Evolutionary conservation across 2,113 vertebrate species (phyloP), one percentile per base, ranked within the genome.

Genomic region (Clupea harengus): DNA sequence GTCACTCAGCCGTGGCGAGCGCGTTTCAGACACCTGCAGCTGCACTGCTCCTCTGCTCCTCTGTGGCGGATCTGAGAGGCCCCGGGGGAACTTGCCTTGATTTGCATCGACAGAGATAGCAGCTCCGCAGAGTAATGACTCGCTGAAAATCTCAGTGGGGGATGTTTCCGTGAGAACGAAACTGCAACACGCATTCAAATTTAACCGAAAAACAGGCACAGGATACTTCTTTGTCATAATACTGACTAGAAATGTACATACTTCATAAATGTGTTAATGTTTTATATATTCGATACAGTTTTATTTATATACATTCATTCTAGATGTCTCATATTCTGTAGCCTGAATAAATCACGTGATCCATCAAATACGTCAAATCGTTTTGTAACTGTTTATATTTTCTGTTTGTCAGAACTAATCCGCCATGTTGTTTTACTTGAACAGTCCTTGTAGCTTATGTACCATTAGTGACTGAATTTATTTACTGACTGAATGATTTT

Each of bases 61-160:
- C 7, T 2, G 18, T 2, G 18, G 52, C 6, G 72, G 10, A 78
- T 78, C 10, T 32, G 25, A 17, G 32, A 32, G 32, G 72, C 72
- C 25, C 11, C 3, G 72, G 28, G 54, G 72, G 32, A 44, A 15
- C 72, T 39, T 78, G 72, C 10, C 72, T 78, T 32, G 28, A 78
- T 78, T 78, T 78, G 72, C 72, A 78, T 78, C 28, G 28, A 78
- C 72, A 78, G 72, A 78, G 72, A 78, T 44, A 78, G 72, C 64
- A 28, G 64, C 28, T 20, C 18, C 18, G 54, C 18, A 60, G 54
- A 60, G 54, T 2, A 78, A 28, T 78, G n/a, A 13, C 64, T 39
- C 39, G 39, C 39, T 28, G 67, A 13, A 75, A 75, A 75, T 75
- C 72, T 78, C 72, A 39, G 72, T 15, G 72, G 28, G 11, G 72